Conservation (phyloP, 2,113 vertebrate species). For the Crocuta crocuta region DNA sequence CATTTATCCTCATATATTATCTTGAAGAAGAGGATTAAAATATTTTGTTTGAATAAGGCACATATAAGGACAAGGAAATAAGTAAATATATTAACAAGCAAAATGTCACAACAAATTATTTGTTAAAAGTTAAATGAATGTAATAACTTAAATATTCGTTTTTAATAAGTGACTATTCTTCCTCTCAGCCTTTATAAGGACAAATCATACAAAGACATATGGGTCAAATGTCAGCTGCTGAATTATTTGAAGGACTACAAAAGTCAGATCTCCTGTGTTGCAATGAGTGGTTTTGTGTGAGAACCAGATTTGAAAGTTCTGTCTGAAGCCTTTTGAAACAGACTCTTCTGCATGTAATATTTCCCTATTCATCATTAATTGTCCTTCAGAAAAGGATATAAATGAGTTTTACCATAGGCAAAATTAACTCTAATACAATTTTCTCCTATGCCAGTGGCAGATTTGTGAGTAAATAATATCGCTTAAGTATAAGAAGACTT, state of each 20-base stretch:
- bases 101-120: not conserved
- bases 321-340: not conserved
- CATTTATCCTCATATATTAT: not conserved
- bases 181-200: not conserved
- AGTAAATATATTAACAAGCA: conserved; percentile 8
- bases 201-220: not conserved
- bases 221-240: not conserved
- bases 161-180: not conserved
- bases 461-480: conserved; percentile 58
- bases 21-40: not conserved
- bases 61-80: not conserved
- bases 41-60: not conserved
- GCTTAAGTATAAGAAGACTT: not conserved
- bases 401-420: conserved; percentile 46
- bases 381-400: conserved; percentile 30
- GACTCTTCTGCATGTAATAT: not conserved
- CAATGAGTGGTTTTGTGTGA: not conserved
- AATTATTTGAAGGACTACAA: not conserved
- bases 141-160: not conserved
- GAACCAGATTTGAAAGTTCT: conserved; percentile 50
- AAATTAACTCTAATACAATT: conserved; percentile 55
- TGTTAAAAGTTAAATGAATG: conserved; percentile 14
- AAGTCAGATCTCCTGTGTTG: not conserved
- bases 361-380: conserved; percentile 54
- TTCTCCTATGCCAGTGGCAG: not conserved